Conservation (phyloP, 2,888 invertebrate species). For the Watsonalla cultraria region DNA sequence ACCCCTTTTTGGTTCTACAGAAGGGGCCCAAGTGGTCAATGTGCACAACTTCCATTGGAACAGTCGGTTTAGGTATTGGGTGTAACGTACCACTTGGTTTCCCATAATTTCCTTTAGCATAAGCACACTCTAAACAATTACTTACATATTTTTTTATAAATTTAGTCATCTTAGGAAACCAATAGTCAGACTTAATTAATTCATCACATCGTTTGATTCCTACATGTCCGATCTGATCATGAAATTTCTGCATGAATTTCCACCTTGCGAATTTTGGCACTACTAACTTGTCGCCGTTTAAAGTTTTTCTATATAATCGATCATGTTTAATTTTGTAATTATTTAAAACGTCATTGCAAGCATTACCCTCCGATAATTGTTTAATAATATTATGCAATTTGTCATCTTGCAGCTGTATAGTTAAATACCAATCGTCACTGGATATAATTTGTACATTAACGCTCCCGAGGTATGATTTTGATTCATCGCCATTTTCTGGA, state of each 20-base stretch:
- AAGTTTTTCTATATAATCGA: constrained; percentile 18
- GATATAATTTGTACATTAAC: too few species aligned
- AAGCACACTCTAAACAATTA: constrained; percentile 29
- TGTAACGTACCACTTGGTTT: constrained; percentile 15
- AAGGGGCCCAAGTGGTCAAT: constrained; percentile 25
- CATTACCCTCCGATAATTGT: constrained; percentile 8
- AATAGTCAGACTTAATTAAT: constrained; percentile 27
- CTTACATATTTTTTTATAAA: constrained; percentile 26
- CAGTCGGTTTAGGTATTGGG: constrained; percentile 21
- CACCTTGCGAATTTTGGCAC: constrained; percentile 29
- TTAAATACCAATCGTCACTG: constrained; percentile 28
- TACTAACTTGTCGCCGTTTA: constrained; percentile 23
- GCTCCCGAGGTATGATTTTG: too few species aligned
- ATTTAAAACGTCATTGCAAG: constrained; percentile 11
- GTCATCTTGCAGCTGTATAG: background rate
- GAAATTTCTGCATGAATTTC: constrained; percentile 30
- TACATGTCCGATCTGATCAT: constrained; percentile 37
- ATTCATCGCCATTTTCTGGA: too few species aligned
- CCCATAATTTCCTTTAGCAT: constrained; percentile 23
- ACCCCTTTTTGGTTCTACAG: constrained; percentile 14
- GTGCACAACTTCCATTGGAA: constrained; percentile 18
- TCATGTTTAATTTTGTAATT: constrained; percentile 13
- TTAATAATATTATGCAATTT: background rate
- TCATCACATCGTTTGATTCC: constrained; percentile 20
- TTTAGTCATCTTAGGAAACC: constrained; percentile 30